phyloP scores from a whole-genome alignment of 2,888 invertebrate species.

The Ophioninae sp. region DNA sequence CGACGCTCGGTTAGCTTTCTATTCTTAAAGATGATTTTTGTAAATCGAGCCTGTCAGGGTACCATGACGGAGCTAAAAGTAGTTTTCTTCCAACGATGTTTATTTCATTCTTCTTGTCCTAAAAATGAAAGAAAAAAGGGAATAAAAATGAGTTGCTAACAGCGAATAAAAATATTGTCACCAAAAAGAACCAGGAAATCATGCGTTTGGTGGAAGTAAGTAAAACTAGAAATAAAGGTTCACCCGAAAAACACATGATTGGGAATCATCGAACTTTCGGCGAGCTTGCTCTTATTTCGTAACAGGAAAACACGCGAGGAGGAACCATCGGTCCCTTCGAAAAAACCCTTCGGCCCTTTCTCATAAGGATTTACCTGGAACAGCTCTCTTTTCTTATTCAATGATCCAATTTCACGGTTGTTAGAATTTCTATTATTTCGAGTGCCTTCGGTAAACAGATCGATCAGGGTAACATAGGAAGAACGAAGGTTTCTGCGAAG shows the following conservation, averaged over 20 bases:
- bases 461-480: slow-evolving; percentile 46
- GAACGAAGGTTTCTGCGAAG: slow-evolving; percentile 39
- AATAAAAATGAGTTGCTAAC: not conserved
- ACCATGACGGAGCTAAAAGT: slow-evolving; percentile 31
- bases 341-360: not conserved
- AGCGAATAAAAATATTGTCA: slow-evolving; percentile 51
- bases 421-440: slow-evolving; percentile 52
- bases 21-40: slow-evolving; percentile 50
- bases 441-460: slow-evolving; percentile 58
- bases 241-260: not conserved
- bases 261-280: not conserved
- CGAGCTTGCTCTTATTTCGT: slow-evolving; percentile 50
- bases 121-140: not conserved
- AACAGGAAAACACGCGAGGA: slow-evolving; percentile 39
- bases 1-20: slow-evolving; percentile 18
- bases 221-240: not conserved
- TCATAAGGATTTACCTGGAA: not conserved
- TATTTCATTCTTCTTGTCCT: not conserved
- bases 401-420: slow-evolving; percentile 55
- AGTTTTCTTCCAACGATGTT: not conserved
- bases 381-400: slow-evolving; percentile 1
- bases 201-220: slow-evolving; percentile 23
- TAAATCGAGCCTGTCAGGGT: slow-evolving; percentile 41
- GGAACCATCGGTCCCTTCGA: slow-evolving; percentile 13
- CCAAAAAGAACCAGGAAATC: slow-evolving; percentile 38